These are phyloP conservation scores for Equus quagga DNA, from an alignment of 2,113 vertebrate genomes.

Conservation along the genomic window DNA sequence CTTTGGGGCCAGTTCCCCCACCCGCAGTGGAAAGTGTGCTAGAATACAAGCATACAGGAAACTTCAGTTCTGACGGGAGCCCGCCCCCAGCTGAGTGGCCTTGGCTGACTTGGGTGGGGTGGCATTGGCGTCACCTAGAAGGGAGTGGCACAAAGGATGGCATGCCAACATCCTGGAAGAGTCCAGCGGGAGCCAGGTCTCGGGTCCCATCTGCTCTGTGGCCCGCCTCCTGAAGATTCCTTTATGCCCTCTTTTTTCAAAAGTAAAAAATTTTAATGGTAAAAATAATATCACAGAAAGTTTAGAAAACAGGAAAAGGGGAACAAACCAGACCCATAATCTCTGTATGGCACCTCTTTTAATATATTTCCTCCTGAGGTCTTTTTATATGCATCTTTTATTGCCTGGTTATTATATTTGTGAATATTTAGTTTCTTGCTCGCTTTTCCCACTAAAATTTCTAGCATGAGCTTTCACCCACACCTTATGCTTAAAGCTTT, in stretches of 20 bases:
- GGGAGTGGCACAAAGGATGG: not conserved
- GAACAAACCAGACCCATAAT: not conserved
- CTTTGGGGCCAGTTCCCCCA: not conserved
- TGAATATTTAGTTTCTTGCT: not conserved
- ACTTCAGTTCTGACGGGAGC: not conserved
- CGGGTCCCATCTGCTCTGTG: not conserved
- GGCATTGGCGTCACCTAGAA: not conserved
- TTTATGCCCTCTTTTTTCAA: not conserved
- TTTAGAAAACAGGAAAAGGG: not conserved
- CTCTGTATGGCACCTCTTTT: not conserved
- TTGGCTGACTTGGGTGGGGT: not conserved
- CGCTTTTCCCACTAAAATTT: slow-evolving; percentile 5
- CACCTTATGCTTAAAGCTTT: not conserved
- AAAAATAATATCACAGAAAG: slow-evolving; percentile 7
- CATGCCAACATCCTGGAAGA: not conserved
- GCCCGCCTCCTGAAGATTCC: not conserved
- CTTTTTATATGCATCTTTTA: not conserved
- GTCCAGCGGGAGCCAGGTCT: not conserved
- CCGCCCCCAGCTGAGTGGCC: not conserved
- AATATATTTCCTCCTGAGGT: not conserved
- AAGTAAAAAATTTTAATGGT: not conserved
- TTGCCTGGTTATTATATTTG: not conserved
- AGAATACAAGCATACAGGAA: not conserved
- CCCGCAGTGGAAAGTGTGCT: not conserved
- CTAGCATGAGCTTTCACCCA: not conserved